Evolutionary conservation across 2,888 invertebrate species (phyloP).

Genomic region (Mesochorus sp.): DNA sequence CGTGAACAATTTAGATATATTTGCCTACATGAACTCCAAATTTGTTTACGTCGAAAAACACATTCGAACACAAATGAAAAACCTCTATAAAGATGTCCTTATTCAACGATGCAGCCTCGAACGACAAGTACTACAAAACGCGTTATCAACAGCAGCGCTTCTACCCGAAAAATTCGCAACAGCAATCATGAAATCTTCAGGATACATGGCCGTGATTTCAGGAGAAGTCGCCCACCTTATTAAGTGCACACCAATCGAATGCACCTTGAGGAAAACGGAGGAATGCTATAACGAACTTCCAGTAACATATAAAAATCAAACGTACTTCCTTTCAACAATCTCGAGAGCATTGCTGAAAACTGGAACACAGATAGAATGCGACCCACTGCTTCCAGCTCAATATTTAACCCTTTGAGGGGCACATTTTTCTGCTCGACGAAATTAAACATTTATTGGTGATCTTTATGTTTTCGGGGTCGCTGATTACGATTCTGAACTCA

Average conservation of each 20-base stretch:
- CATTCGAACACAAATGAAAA: conserved; percentile 59
- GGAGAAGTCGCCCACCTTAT: no score
- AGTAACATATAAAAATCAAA: conserved; percentile 60
- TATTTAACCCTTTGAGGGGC: no score
- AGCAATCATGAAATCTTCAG: conserved; percentile 64
- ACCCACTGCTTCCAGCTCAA: conserved; percentile 56
- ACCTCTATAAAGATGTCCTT: conserved; percentile 61
- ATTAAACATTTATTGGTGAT: no score
- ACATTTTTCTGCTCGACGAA: no score
- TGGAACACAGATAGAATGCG: conserved; percentile 62
- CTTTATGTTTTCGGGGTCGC: no score
- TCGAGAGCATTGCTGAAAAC: conserved; percentile 62
- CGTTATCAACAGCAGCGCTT: conserved; percentile 62
- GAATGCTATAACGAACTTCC: conserved; percentile 68
- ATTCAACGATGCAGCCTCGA: conserved; percentile 65
- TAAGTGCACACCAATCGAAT: conserved; percentile 66
- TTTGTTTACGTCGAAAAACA: conserved; percentile 70
- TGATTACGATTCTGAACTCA: no score
- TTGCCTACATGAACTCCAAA: conserved; percentile 67
- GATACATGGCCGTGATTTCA: conserved; percentile 64
- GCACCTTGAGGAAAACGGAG: conserved; percentile 50
- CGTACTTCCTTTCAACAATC: conserved; percentile 62
- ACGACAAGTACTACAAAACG: conserved; percentile 65
- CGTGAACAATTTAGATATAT: conserved; percentile 59
- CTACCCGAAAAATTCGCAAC: conserved; percentile 67